These are phyloP conservation scores for Oncorhynchus mykiss DNA, from an alignment of 2,113 vertebrate genomes.

Conservation along the genomic window DNA sequence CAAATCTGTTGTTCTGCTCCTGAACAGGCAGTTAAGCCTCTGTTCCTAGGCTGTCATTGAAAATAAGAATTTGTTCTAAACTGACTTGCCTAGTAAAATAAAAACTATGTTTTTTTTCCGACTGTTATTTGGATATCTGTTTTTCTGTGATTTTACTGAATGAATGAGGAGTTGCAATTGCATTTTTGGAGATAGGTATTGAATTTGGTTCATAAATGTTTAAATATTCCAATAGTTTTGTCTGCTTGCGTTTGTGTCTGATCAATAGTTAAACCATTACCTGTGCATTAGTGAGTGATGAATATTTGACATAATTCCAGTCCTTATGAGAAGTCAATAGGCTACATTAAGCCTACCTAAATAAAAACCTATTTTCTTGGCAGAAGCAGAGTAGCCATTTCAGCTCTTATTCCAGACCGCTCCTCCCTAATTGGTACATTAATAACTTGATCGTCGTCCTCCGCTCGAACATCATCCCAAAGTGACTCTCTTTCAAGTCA, in stretches of 20 bases:
- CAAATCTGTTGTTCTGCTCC: too few relatives aligned
- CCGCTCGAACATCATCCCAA: conserved; percentile 56
- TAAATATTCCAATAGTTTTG: conserved; percentile 68
- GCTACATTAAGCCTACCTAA: conserved; percentile 65
- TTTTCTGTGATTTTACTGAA: background rate
- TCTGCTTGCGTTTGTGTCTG: conserved; percentile 65
- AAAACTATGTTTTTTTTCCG: conserved; percentile 26
- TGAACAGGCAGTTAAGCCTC: too few relatives aligned
- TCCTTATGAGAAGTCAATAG: conserved; percentile 68
- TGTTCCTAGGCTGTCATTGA: too few relatives aligned
- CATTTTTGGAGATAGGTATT: conserved; percentile 51
- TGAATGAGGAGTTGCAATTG: conserved; percentile 17
- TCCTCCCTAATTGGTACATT: conserved; percentile 68
- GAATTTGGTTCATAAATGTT: conserved; percentile 72
- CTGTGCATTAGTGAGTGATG: conserved; percentile 68
- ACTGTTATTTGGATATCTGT: conserved; percentile 14
- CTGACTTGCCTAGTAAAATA: too few relatives aligned
- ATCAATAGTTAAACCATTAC: conserved; percentile 73
- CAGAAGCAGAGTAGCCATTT: conserved; percentile 54
- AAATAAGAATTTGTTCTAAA: too few relatives aligned
- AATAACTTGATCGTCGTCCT: conserved; percentile 45
- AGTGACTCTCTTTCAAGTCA: conserved; percentile 60
- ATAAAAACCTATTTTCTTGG: conserved; percentile 58
- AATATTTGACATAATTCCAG: conserved; percentile 66
- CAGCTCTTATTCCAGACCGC: conserved; percentile 60